phyloP scores from a whole-genome alignment of 2,113 vertebrate genomes.

The Hoplias malabaricus region DNA sequence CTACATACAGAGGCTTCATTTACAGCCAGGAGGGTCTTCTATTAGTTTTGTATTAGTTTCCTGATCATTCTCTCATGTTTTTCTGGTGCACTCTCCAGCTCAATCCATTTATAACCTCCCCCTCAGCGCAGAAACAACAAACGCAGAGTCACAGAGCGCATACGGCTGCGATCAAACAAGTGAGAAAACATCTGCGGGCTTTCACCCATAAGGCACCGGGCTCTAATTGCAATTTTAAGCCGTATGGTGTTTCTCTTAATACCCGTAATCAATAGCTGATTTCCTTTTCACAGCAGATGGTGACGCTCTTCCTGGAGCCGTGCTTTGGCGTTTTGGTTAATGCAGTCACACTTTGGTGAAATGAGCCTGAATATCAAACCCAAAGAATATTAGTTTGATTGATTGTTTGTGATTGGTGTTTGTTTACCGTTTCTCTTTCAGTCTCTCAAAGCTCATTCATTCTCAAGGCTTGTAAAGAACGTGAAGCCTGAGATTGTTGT shows the following conservation, averaged over 20 bases:
- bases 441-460: neutral
- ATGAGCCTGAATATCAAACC: neutral
- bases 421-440: neutral
- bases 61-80: neutral
- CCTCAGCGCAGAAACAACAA: neutral
- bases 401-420: neutral
- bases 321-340: constrained; percentile 28
- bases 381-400: neutral
- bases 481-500: neutral
- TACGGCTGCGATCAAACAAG: constrained; percentile 37
- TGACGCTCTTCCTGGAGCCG: constrained; percentile 38
- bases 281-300: constrained; percentile 45
- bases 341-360: constrained; percentile 23
- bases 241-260: constrained; percentile 48
- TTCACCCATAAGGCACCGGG: constrained; percentile 41
- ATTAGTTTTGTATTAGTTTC: neutral
- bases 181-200: constrained; percentile 49
- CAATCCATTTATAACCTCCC: neutral
- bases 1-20: no score
- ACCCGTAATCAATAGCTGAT: constrained; percentile 48
- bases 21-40: neutral
- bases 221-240: constrained; percentile 44
- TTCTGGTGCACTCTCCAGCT: neutral
- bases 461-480: neutral
- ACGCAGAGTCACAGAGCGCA: neutral